phyloP scores from a whole-genome alignment of 1,140 invertebrate species.

The Hycleus phaleratus region DNA sequence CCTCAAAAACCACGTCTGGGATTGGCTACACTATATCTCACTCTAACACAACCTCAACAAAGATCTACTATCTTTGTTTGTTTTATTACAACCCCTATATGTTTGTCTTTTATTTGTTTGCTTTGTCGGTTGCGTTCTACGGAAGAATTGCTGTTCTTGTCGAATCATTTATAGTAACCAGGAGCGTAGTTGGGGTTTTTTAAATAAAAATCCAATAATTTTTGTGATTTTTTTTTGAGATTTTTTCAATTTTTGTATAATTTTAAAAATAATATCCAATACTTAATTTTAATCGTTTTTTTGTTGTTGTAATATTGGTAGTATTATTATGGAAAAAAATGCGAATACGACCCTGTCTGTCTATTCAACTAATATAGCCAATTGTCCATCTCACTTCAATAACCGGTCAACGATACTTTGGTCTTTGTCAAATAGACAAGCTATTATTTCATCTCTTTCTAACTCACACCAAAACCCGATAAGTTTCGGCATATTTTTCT shows the following conservation, averaged over 20 bases:
- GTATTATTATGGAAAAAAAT: background rate
- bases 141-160: too few relatives aligned
- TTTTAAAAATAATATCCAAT: too few relatives aligned
- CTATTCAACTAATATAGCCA: conserved; percentile 24
- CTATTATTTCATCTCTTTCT: conserved; percentile 28
- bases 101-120: conserved; percentile 19
- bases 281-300: too few relatives aligned
- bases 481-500: conserved; percentile 29
- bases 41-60: conserved; percentile 24
- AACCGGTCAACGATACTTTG: conserved; percentile 24
- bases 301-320: background rate
- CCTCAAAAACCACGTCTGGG: conserved; percentile 43
- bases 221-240: background rate
- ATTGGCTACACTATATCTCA: conserved; percentile 39
- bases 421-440: conserved; percentile 27
- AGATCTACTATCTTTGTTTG: conserved; percentile 8
- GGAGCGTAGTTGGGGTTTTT: conserved; percentile 7
- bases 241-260: background rate
- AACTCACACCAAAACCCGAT: conserved; percentile 26
- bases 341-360: conserved; percentile 4
- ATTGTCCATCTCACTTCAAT: conserved; percentile 28
- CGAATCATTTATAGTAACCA: background rate
- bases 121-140: background rate
- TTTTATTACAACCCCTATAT: conserved; percentile 1
- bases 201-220: background rate